Base-by-base conservation (phyloP, 2,113 vertebrate genomes). In the Nothobranchius kuhntae region DNA sequence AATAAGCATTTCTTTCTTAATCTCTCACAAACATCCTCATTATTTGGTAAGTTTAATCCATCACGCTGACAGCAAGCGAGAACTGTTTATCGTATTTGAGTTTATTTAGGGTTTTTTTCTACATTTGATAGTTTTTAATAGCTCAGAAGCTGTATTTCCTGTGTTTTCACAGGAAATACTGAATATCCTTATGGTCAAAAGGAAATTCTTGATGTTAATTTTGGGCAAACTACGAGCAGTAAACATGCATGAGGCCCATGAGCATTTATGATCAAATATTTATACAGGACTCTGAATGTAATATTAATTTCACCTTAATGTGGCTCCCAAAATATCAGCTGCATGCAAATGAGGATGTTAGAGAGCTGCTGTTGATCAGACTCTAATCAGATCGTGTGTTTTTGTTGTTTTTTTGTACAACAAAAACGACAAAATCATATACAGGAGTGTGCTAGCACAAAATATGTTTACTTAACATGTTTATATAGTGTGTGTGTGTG, bases 261-360 rank as follows among this genome's bases (percentile, higher is more conserved):
- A 86, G 85, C 77, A 82, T 87, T 84, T 87, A 80, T 83, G 54
- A 89, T 91, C 85, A 89, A 91, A 91, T 91, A 91, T 91, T 91
- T 89, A 91, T 89, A 75, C 80, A 74, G 79, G 71, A 72, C 77
- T 89, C 81, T 84, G 85, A 84, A 91, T 89, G 85, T 55, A 89
- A 89, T 85, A 91, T 91, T 89, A 89, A 91, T 91, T 82, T 81
- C 75, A 87, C 84, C 86, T 89, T 91, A 85, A 86, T 89, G 83
- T 84, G 82, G 82, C 38, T 78, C 65, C 71, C 76, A 76, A 83
- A 75, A 68, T 88, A 87, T 86, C 78, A 78, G 78, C 87, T 52
- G 71, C 81, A 83, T 88, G 59, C 74, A 88, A 88, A 88, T 88
- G 67, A 89, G 74, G 61, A 62, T 55, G 58, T 57, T 80, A 21